phyloP scores from a whole-genome alignment of 2,888 invertebrate species.

The Ctenicera cuprea region DNA sequence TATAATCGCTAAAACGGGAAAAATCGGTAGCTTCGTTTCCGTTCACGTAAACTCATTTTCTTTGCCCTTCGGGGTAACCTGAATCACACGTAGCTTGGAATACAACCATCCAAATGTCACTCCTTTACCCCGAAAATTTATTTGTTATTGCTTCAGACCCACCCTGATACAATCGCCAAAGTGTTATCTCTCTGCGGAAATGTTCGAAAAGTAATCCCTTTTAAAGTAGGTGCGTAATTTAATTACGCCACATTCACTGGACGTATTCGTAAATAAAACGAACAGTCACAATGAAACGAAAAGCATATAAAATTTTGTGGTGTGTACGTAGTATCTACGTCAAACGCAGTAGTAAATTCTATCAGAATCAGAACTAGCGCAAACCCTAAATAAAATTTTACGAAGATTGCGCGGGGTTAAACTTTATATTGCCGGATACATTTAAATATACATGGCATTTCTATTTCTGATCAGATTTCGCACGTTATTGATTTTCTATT shows the following conservation, averaged over 20 bases:
- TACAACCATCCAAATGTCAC: slow-evolving; percentile 17
- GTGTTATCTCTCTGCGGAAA: slow-evolving; percentile 10
- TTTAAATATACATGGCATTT: slow-evolving; percentile 2
- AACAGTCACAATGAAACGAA: background rate
- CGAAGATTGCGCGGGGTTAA: background rate
- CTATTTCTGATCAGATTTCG: slow-evolving; percentile 3
- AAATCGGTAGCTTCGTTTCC: slow-evolving; percentile 20
- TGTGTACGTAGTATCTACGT: background rate
- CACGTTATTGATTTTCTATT: slow-evolving; percentile 2
- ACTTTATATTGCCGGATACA: background rate
- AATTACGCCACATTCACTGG: background rate
- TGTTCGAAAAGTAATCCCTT: slow-evolving; percentile 9
- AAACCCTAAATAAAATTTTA: slow-evolving; percentile 10
- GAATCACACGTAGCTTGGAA: slow-evolving; percentile 20
- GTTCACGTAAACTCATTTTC: slow-evolving; percentile 27
- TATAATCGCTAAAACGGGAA: slow-evolving; percentile 2
- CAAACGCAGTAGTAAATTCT: background rate
- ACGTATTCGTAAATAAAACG: background rate
- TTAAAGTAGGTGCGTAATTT: background rate
- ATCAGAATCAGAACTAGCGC: no score
- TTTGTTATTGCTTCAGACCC: slow-evolving; percentile 12
- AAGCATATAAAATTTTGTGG: background rate
- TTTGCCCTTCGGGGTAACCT: slow-evolving; percentile 11
- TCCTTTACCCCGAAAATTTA: slow-evolving; percentile 12
- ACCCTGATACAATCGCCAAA: background rate